Evolutionary conservation across 2,797 vertebrate species (phyloP), one percentile per base, ranked within the genome.

Genomic region (Pempheris klunzingeri): DNA sequence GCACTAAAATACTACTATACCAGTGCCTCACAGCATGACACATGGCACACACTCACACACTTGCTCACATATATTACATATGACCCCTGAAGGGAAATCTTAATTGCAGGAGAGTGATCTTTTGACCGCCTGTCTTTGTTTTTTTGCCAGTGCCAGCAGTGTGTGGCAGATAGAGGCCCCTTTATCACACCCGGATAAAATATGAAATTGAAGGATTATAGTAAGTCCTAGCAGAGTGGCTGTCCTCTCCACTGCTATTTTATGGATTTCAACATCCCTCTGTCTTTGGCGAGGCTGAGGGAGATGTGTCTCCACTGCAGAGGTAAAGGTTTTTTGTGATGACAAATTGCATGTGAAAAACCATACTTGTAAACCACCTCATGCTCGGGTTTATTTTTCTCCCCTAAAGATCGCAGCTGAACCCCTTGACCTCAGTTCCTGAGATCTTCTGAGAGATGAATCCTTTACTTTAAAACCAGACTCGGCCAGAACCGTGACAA

Each of bases 161-260:
- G 52, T 74, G 78, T 70, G 78, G 68, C 85, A 83, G 87, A 87
- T 69, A 85, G 80, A 55, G 49, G 63, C 76, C 55, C 63, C 1
- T 38, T 85, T 88, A 90, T 91, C 78, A 65, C 57, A 57, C 43
- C 30, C 5, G 0, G 71, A 68, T 82, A 76, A 89, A 87, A 86
- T 87, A 77, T 90, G 58, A 90, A 92, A 92, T 87, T 89, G 83
- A 87, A 86, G 86, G 89, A 92, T 92, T 92, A 93, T 67, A 75
- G 59, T 86, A 86, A 90, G 73, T 87, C 88, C 74, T 63, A n/a
- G 57, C 72, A 78, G 71, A 87, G 72, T 60, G 67, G 34, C 43
- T 79, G 74, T 82, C 76, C 76, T 62, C 60, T 72, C 61, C 55
- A 46, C 77, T 71, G 70, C 77, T 74, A 52, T 83, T 82, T 78